A percentile compares a stretch with the other conserved stretches of the same genome.
phyloP scores from a whole-genome alignment of 2,888 invertebrate genomes.

The Sarcophaga rosellei region DNA sequence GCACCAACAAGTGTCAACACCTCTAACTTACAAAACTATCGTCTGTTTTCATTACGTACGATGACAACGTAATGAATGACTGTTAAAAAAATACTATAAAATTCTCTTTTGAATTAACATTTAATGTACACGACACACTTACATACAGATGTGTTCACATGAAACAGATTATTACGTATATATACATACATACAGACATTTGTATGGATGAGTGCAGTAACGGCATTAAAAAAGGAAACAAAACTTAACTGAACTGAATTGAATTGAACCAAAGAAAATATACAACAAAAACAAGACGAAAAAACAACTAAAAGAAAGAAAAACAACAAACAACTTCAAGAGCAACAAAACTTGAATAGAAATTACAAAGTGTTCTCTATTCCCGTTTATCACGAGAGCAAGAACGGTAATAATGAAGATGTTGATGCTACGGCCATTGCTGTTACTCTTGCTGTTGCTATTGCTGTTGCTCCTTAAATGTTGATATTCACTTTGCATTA shows the following conservation, averaged over 20 bases:
- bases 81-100: conserved; percentile 37
- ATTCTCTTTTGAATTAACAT: conserved; percentile 44
- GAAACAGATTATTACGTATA: neutral
- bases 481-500: conserved; percentile 5
- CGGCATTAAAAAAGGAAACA: neutral
- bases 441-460: conserved; percentile 25
- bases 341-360: neutral
- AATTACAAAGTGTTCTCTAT: neutral
- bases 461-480: neutral
- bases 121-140: neutral
- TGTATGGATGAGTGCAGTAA: neutral
- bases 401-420: neutral
- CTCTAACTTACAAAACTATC: conserved; percentile 32
- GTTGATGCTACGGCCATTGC: neutral
- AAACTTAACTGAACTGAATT: too few relatives aligned
- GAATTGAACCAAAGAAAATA: too few relatives aligned
- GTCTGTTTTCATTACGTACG: conserved; percentile 59
- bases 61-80: conserved; percentile 44
- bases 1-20: neutral
- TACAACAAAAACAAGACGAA: neutral
- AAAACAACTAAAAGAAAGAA: neutral
- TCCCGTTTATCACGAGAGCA: neutral
- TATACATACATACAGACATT: too few relatives aligned
- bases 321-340: neutral
- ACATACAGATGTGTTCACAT: neutral